These are phyloP conservation scores for Lycia hirtaria DNA, from an alignment of 2,888 invertebrate species.

Conservation along the genomic window DNA sequence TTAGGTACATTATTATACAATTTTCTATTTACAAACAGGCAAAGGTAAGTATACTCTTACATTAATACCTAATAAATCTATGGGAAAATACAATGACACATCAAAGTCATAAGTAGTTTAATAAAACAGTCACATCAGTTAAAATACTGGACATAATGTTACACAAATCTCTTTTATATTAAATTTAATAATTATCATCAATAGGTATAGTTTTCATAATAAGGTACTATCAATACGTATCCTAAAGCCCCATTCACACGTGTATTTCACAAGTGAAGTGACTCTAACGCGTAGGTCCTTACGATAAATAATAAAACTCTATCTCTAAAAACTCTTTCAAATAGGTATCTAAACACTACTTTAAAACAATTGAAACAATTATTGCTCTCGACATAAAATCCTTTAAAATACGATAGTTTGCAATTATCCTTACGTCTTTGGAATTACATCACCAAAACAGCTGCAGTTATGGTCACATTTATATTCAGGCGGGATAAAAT, in stretches of 20 bases:
- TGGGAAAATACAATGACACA: conserved; percentile 59
- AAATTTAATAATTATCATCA: conserved; percentile 27
- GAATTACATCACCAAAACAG: conserved; percentile 84
- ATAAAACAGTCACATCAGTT: conserved; percentile 29
- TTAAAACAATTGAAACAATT: conserved; percentile 48
- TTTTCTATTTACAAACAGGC: conserved; percentile 76
- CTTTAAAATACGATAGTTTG: conserved; percentile 65
- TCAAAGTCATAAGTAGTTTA: conserved; percentile 51
- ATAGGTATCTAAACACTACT: conserved; percentile 23
- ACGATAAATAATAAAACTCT: conserved; percentile 38
- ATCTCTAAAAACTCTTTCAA: conserved; percentile 38
- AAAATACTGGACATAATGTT: conserved; percentile 30
- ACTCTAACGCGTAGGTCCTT: conserved; percentile 30
- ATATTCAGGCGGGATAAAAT: conserved; percentile 80
- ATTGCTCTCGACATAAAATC: conserved; percentile 49
- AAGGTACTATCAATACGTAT: conserved; percentile 30
- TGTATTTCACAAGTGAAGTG: background rate
- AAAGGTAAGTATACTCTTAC: conserved; percentile 43
- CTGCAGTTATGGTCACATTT: conserved; percentile 82
- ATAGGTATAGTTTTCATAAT: conserved; percentile 27
- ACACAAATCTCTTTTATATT: conserved; percentile 24
- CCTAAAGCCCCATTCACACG: conserved; percentile 10
- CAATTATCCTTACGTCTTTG: conserved; percentile 84
- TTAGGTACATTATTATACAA: conserved; percentile 68
- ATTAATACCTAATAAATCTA: conserved; percentile 42